Conservation (phyloP, 2,888 invertebrate genomes). For the Ochropleura leucogaster region DNA sequence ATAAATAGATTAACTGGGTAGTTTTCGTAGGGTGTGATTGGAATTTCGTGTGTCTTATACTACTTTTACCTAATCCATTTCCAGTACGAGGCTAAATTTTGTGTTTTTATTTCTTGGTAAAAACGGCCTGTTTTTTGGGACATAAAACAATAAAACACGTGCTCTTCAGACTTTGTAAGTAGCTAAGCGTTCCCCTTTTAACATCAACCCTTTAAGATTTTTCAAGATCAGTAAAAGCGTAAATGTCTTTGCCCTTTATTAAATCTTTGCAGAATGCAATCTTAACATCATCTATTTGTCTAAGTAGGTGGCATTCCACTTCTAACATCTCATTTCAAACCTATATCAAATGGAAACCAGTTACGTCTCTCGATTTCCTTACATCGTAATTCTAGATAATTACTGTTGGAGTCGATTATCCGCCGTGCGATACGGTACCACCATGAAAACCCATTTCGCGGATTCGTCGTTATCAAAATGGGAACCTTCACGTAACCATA, state of each 20-base stretch:
- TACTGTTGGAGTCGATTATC: conserved; percentile 32
- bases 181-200: too few species aligned
- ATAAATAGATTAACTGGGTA: conserved; percentile 9
- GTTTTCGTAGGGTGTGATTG: background rate
- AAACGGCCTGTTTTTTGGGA: background rate
- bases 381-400: conserved; percentile 27
- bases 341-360: conserved; percentile 11
- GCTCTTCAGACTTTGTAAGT: too few species aligned
- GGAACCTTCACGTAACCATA: conserved; percentile 59
- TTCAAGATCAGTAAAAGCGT: background rate
- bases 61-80: too few species aligned
- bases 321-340: conserved; percentile 6
- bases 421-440: conserved; percentile 46
- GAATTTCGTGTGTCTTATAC: background rate
- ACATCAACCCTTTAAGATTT: too few species aligned
- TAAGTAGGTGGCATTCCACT: conserved; percentile 12
- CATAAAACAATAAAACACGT: too few species aligned
- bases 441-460: conserved; percentile 56
- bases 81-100: too few species aligned
- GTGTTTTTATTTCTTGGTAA: too few species aligned
- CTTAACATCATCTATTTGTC: background rate
- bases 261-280: background rate
- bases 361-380: conserved; percentile 16
- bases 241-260: background rate
- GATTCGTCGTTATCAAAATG: conserved; percentile 54